These are phyloP conservation scores for Rhadina sibilatrix DNA, from an alignment of 2,113 vertebrate species.

Conservation along the genomic window DNA sequence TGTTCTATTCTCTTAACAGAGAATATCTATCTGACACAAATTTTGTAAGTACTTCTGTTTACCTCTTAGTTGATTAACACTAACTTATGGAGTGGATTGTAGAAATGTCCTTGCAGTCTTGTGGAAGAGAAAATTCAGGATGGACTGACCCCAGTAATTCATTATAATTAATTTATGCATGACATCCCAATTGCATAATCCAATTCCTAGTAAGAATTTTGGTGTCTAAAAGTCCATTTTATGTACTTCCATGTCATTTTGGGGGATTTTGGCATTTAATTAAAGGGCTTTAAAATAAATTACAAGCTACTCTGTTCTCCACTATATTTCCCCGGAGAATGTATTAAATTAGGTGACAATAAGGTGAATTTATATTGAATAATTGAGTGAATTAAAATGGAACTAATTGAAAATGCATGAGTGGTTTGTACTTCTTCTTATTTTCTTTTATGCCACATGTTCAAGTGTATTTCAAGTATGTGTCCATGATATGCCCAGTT, in stretches of 20 bases:
- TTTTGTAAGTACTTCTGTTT: not conserved
- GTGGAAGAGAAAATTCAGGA: not conserved
- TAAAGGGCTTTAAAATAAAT: not conserved
- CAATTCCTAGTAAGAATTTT: not conserved
- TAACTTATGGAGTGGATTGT: not conserved
- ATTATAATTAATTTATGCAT: not conserved
- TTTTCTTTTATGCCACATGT: not conserved
- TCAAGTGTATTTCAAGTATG: not conserved
- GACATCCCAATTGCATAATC: not conserved
- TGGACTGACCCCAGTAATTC: not conserved
- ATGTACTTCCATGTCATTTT: not conserved
- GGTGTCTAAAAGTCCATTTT: not conserved
- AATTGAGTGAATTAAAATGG: not conserved
- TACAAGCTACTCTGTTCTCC: not conserved
- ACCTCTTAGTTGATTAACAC: not conserved
- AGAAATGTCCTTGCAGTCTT: not conserved
- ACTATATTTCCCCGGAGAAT: not conserved
- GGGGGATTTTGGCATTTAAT: not conserved
- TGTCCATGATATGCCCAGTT: not conserved
- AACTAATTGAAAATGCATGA: not conserved
- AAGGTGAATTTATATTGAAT: not conserved
- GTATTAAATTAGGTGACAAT: not conserved
- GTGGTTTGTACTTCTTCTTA: not conserved
- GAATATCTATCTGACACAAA: not conserved
- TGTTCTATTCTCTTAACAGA: not conserved